These are phyloP conservation scores for Callorhinus ursinus DNA, from an alignment of 2,113 vertebrate species.

Conservation along the genomic window DNA sequence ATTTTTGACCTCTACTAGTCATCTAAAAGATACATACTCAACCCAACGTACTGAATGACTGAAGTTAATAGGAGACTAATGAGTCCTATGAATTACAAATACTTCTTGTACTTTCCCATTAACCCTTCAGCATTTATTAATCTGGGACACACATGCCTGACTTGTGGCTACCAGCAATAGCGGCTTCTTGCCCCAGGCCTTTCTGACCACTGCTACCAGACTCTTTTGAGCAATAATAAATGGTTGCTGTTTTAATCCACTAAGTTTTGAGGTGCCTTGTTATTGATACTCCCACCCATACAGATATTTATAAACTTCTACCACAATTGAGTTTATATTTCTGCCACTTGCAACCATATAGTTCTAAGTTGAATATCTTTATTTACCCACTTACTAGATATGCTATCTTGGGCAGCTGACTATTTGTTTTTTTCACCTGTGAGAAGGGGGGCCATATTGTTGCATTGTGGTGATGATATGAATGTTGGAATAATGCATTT, in stretches of 20 bases:
- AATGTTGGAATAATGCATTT: neutral
- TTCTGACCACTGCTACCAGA: rapidly evolving
- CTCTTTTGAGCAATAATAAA: neutral
- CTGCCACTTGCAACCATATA: neutral
- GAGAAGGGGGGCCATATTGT: neutral
- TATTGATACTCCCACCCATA: neutral
- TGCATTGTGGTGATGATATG: neutral
- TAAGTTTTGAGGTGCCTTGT: neutral
- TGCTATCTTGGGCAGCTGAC: neutral
- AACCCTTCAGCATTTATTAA: neutral
- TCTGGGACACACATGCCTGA: rapidly evolving
- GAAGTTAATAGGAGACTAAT: neutral
- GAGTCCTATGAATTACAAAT: neutral
- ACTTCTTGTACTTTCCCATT: neutral
- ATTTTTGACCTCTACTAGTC: neutral
- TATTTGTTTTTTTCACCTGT: neutral
- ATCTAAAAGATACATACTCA: neutral
- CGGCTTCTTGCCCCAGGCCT: neutral
- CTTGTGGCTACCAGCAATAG: neutral
- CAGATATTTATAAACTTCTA: neutral
- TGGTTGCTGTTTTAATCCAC: neutral
- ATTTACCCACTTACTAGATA: neutral
- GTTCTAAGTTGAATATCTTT: neutral
- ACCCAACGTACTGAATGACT: neutral
- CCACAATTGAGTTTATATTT: neutral